These are phyloP conservation scores for Phallusia fumigata DNA, from an alignment of 23 tunicate genomes.

Conservation along the genomic window DNA sequence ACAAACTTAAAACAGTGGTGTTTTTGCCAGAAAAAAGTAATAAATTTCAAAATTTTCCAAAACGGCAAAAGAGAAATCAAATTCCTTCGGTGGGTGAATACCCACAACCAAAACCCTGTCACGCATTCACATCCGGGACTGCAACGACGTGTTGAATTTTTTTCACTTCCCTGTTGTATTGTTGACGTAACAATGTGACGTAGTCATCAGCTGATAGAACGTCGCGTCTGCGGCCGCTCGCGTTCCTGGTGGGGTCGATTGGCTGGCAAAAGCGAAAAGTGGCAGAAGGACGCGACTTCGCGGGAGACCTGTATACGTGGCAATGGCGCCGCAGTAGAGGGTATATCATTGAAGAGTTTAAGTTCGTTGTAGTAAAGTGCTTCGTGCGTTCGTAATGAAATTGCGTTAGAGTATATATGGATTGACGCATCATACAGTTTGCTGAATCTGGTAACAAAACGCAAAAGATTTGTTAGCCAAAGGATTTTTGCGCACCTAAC, in stretches of 20 bases:
- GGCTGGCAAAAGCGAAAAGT: background rate
- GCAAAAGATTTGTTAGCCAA: too few species aligned
- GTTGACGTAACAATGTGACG: conserved; percentile 31
- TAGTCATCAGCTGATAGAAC: conserved; percentile 23
- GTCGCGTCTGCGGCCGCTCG: background rate
- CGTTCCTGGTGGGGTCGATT: background rate
- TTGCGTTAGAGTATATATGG: too few species aligned
- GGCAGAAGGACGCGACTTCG: background rate
- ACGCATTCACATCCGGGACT: conserved; percentile 10
- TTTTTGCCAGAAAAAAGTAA: too few species aligned
- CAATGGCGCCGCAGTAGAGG: too few species aligned
- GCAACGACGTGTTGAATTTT: conserved; percentile 4
- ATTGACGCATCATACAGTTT: too few species aligned
- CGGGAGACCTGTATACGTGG: too few species aligned
- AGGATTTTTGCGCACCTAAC: too few species aligned
- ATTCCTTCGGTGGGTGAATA: background rate
- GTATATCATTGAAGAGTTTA: too few species aligned
- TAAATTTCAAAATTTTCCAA: background rate
- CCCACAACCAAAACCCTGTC: background rate
- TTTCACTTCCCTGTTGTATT: conserved; percentile 37
- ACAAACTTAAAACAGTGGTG: too few species aligned
- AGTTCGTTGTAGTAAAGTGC: too few species aligned
- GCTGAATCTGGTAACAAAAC: too few species aligned
- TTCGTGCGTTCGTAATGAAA: too few species aligned
- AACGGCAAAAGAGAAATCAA: background rate